Evolutionary conservation across 2,797 vertebrate genomes (phyloP).

Genomic region (Phaenicophaeus curvirostris): DNA sequence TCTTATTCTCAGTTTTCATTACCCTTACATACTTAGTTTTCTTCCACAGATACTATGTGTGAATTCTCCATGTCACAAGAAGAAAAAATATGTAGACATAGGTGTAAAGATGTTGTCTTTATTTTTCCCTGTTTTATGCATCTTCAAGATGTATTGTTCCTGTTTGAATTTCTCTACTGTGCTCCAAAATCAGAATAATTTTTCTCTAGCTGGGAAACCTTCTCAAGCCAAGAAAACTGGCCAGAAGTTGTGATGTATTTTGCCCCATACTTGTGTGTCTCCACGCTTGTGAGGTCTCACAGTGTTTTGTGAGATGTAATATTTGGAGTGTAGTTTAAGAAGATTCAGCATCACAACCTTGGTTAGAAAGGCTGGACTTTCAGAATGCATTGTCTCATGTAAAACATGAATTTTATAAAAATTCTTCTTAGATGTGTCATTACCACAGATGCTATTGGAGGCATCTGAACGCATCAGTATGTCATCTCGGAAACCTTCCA

Average conservation of each 20-base stretch:
- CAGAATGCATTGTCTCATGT: not conserved
- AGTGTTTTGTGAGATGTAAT: not conserved
- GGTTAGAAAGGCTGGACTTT: not conserved
- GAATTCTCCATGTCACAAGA: not conserved
- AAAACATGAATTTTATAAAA: not conserved
- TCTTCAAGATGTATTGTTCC: not conserved
- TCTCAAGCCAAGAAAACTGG: slow-evolving; percentile 14
- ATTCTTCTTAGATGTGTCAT: not conserved
- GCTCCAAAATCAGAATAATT: slow-evolving; percentile 17
- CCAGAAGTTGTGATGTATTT: not conserved
- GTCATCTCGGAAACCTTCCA: slow-evolving; percentile 4
- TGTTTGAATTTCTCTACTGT: not conserved
- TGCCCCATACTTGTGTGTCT: not conserved
- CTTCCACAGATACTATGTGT: not conserved
- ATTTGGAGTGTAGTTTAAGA: not conserved
- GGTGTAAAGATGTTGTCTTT: not conserved
- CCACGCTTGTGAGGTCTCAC: not conserved
- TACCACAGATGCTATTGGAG: not conserved
- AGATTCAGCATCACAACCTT: not conserved
- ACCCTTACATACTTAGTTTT: not conserved
- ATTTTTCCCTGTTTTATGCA: not conserved
- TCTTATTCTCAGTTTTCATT: slow-evolving; percentile 22
- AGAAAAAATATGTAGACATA: not conserved
- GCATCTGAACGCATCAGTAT: not conserved
- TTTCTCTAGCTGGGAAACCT: slow-evolving; percentile 9